Base-by-base conservation (phyloP, 2,113 vertebrate genomes). In the Oryzias melastigma region DNA sequence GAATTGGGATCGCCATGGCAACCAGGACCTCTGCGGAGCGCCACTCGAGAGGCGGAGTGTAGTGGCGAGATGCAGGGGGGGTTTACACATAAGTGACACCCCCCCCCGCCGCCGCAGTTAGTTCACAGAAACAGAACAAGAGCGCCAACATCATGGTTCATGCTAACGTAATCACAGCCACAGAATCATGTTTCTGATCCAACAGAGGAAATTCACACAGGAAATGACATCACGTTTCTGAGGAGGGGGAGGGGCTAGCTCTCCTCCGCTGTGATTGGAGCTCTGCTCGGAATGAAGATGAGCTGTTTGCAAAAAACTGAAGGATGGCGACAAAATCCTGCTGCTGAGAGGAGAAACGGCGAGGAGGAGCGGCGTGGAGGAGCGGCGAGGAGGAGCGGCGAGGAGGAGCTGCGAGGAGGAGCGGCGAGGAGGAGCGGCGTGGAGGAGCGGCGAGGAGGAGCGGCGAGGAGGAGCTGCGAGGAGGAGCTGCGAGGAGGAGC, bases 1-100 rank as follows among this genome's bases (percentile, higher is more conserved):
- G 77, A 80, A 72, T 65, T 75, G 63, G 71, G 70, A 82, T 89
- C 83, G 74, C 86, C 85, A 83, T 87, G 86, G 81, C 70, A 88
- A 89, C 80, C 53, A 72, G 81, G 78, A 80, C 69, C 82, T 79
- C 77, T 57, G 24, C 14, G 40, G 71, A 14, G 73, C 24, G 1
- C 60, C 69, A 68, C 77, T 52, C 5, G 62, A 72, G 62, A 72
- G 56, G 70, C 62, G 52, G 78, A 68, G 63, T 60, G 75, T 80
- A 73, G 83, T 74, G 63, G 71, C 69, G 78, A 57, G 65, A 44
- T 75, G 74, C 43, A 83, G 80, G 58, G 75, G 71, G 73, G 68
- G 73, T 58, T 66, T 41, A 20, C 25, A 12, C 35, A 35, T 27
- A 8, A 35, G 35, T 35, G 35, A 29, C 27, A 2, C 22, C 27